Conservation (phyloP, 1,140 invertebrate genomes). For the Nylanderia fulva region DNA sequence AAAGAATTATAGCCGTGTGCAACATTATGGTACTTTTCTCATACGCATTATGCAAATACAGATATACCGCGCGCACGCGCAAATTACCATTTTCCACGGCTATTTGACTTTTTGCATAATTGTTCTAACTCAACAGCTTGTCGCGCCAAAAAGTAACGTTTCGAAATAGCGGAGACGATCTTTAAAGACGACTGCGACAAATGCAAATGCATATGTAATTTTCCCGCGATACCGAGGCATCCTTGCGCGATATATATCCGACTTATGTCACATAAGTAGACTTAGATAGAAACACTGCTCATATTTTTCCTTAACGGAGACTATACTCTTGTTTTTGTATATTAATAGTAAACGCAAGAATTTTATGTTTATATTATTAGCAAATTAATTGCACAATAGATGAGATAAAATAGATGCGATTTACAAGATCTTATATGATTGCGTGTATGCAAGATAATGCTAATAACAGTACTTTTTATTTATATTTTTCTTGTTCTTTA, state of each 20-base stretch:
- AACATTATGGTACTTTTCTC: slow-evolving; percentile 43
- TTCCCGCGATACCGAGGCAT: neutral
- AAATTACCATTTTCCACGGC: slow-evolving; percentile 60
- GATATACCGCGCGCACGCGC: slow-evolving; percentile 5
- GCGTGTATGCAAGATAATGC: neutral
- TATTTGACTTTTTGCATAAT: slow-evolving; percentile 51
- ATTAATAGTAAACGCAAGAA: neutral
- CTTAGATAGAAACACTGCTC: neutral
- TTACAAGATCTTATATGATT: neutral
- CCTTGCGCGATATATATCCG: slow-evolving; percentile 12
- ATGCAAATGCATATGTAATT: slow-evolving; percentile 68
- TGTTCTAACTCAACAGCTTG: slow-evolving; percentile 40
- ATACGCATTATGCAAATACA: slow-evolving; percentile 56
- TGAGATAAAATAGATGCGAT: neutral
- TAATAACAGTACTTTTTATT: neutral
- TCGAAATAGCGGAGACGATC: slow-evolving; percentile 37
- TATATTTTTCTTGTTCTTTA: neutral
- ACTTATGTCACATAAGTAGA: slow-evolving; percentile 9
- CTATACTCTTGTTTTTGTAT: neutral
- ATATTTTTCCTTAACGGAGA: neutral
- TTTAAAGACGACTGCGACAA: slow-evolving; percentile 53
- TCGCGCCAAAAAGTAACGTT: slow-evolving; percentile 43
- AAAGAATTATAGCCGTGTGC: slow-evolving; percentile 49
- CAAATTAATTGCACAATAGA: neutral
- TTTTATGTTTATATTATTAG: neutral